A percentile compares a stretch with the other conserved stretches of the same genome.
Evolutionary conservation across 2,113 vertebrate species (phyloP).

Genomic region (human (Homo sapiens)): GRCh38 chr5:38288501-38289000

Average conservation of each 20-base stretch:
- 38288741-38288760: background rate
- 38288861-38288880: background rate
- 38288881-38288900: background rate
- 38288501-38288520: slow-evolving; percentile 37
- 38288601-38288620: background rate
- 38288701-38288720: slow-evolving; percentile 22
- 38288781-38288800: background rate
- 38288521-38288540: background rate
- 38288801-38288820: background rate
- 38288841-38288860: background rate
- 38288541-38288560: background rate
- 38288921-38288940: no score
- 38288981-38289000: background rate
- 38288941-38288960: background rate
- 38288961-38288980: background rate
- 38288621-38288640: background rate
- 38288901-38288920: background rate
- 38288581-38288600: background rate
- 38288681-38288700: slow-evolving; percentile 1
- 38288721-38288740: background rate
- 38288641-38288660: background rate
- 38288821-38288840: background rate
- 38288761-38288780: slow-evolving; percentile 30
- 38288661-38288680: background rate
- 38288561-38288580: background rate